A percentile compares a stretch with the other conserved stretches of the same genome.
Evolutionary conservation across 2,797 vertebrate genomes (phyloP).

Genomic region (Cheirogaleus major): DNA sequence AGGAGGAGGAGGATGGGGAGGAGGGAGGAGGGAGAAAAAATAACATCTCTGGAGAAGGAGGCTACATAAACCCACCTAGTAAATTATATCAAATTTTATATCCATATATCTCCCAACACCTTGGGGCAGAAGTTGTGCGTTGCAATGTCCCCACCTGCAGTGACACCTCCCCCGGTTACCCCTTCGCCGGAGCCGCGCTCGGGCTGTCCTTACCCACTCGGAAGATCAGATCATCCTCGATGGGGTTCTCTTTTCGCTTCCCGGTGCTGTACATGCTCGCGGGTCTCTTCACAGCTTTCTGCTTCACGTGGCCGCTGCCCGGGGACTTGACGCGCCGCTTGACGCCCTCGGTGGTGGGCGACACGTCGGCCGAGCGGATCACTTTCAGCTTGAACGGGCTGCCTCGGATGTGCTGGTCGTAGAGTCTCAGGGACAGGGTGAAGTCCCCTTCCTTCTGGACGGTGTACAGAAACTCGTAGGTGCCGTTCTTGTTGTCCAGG

Average conservation of each 20-base stretch:
- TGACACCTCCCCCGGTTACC: not conserved
- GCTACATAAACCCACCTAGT: not conserved
- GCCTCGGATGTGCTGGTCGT: conserved; percentile 96
- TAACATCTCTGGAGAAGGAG: not conserved
- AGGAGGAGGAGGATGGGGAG: rapidly evolving
- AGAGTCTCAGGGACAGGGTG: conserved; percentile 93
- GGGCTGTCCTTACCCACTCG: conserved; percentile 90
- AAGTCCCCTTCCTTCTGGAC: conserved; percentile 94
- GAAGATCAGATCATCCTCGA: conserved; percentile 97
- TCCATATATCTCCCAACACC: not conserved
- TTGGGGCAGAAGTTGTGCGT: not conserved
- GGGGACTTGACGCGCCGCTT: conserved; percentile 96
- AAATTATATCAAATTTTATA: not conserved
- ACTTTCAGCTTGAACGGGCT: conserved; percentile 97
- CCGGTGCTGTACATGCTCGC: conserved; percentile 98
- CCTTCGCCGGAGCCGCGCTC: not conserved
- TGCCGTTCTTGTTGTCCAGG: conserved; percentile 98
- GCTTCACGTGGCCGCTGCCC: conserved; percentile 94
- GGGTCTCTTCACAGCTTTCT: conserved; percentile 95
- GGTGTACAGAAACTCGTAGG: conserved; percentile 95
- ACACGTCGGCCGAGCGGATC: conserved; percentile 92
- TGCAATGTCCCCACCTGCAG: not conserved
- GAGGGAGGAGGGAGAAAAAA: rapidly evolving
- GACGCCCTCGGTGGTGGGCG: conserved; percentile 89
- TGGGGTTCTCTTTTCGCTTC: conserved; percentile 96